Percentiles rank a stretch among this genome's conserved stretches.
These are phyloP conservation scores for Xestia xanthographa DNA, from an alignment of 2,888 invertebrate species.

Conservation along the genomic window DNA sequence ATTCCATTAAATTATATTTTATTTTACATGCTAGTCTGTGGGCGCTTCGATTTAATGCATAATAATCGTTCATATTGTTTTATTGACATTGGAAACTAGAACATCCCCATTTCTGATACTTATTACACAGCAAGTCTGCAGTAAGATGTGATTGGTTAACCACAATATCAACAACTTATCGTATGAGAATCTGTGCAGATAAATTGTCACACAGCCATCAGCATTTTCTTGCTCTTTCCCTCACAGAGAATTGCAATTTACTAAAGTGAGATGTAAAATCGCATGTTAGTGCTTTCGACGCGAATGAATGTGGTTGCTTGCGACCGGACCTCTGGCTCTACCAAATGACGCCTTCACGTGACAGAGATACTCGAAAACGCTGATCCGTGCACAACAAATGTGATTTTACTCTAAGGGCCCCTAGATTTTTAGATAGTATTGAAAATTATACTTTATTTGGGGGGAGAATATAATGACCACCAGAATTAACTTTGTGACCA, in stretches of 20 bases:
- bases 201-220: not conserved
- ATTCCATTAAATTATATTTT: constrained; percentile 32
- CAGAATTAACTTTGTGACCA: too few species aligned
- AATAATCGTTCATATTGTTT: constrained; percentile 32
- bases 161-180: not conserved
- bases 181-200: not conserved
- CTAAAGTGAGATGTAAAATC: too few species aligned
- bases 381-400: not conserved
- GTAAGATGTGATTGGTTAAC: not conserved
- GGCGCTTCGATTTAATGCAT: constrained; percentile 40
- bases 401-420: not conserved
- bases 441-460: too few species aligned
- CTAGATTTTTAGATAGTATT: not conserved
- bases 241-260: too few species aligned
- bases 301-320: too few species aligned
- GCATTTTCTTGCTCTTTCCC: too few species aligned
- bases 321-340: too few species aligned
- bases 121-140: too few species aligned
- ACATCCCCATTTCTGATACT: not conserved
- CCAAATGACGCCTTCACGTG: too few species aligned
- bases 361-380: not conserved
- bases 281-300: too few species aligned
- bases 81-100: not conserved
- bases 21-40: constrained; percentile 47
- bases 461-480: too few species aligned